Conservation (phyloP, 1,140 invertebrate species). For the Papilio glaucus region DNA sequence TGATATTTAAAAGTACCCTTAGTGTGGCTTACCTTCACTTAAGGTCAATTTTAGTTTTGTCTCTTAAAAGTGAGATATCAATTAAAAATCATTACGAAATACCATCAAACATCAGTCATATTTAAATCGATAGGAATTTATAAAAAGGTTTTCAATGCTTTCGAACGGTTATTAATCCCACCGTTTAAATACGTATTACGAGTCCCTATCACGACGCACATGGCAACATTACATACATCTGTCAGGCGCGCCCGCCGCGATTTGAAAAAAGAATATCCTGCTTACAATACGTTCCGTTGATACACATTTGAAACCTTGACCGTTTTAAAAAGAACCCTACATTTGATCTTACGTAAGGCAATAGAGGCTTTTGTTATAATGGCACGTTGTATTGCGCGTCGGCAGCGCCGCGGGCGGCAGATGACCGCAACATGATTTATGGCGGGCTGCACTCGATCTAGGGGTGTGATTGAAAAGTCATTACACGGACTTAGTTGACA, state of each 20-base stretch:
- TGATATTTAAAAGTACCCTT: too few relatives aligned
- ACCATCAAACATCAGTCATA: conserved; percentile 22
- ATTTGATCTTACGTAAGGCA: background rate
- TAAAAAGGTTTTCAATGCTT: conserved; percentile 34
- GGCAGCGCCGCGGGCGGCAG: conserved; percentile 72
- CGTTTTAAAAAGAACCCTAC: conserved; percentile 22
- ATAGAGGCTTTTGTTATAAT: conserved; percentile 41
- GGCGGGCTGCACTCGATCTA: conserved; percentile 49
- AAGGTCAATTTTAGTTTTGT: background rate
- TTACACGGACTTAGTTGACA: conserved; percentile 21
- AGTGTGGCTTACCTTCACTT: background rate
- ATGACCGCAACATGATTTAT: conserved; percentile 73
- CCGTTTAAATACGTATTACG: conserved; percentile 51
- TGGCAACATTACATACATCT: conserved; percentile 78
- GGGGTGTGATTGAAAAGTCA: conserved; percentile 36
- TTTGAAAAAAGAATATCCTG: conserved; percentile 67
- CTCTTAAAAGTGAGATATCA: background rate
- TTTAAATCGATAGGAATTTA: conserved; percentile 3
- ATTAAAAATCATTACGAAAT: conserved; percentile 11
- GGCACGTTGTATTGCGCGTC: conserved; percentile 49
- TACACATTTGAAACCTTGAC: conserved; percentile 63
- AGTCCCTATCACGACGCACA: conserved; percentile 61
- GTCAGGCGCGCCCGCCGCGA: conserved; percentile 68
- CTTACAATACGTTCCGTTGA: conserved; percentile 66
- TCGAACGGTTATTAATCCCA: conserved; percentile 45